Conservation (phyloP, 2,113 vertebrate species). For the Symphodus melops region DNA sequence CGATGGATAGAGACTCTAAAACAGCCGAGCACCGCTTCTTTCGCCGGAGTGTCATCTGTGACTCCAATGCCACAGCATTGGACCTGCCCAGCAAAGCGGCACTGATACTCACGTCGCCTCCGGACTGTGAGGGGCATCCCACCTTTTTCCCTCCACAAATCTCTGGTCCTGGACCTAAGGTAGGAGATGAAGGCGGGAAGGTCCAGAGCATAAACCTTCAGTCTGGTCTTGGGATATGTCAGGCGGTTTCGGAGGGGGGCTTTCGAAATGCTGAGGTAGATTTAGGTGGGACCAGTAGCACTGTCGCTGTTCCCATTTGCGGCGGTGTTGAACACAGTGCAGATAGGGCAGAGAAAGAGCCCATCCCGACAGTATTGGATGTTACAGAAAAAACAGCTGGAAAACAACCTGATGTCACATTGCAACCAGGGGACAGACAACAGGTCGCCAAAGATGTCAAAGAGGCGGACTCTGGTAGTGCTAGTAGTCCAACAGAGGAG, state of each 20-base stretch:
- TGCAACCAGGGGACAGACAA: slow-evolving; percentile 41
- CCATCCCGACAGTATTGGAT: slow-evolving; percentile 59
- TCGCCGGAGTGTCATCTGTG: slow-evolving; percentile 96
- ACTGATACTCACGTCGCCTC: slow-evolving; percentile 82
- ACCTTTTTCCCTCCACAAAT: slow-evolving; percentile 31
- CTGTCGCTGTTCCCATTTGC: background rate
- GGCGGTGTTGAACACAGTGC: slow-evolving; percentile 12
- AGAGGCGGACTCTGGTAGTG: slow-evolving; percentile 50
- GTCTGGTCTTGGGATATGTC: slow-evolving; percentile 32
- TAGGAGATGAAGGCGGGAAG: slow-evolving; percentile 2
- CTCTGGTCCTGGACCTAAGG: slow-evolving; percentile 24
- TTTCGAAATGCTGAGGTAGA: slow-evolving; percentile 20
- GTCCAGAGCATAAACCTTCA: slow-evolving; percentile 16
- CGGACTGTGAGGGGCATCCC: slow-evolving; percentile 72
- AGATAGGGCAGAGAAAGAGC: slow-evolving; percentile 46
- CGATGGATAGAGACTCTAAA: slow-evolving; percentile 97
- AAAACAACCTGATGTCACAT: slow-evolving; percentile 44
- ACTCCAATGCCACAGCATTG: slow-evolving; percentile 94
- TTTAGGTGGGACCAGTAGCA: background rate
- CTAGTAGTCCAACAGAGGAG: slow-evolving; percentile 31
- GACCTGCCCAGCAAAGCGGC: slow-evolving; percentile 92
- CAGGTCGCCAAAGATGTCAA: slow-evolving; percentile 50
- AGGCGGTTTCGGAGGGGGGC: slow-evolving; percentile 30
- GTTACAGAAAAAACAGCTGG: slow-evolving; percentile 45
- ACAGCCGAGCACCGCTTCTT: slow-evolving; percentile 95